These are phyloP conservation scores for Agonopterix alstromeriana DNA, from an alignment of 2,888 invertebrate genomes.

Conservation along the genomic window DNA sequence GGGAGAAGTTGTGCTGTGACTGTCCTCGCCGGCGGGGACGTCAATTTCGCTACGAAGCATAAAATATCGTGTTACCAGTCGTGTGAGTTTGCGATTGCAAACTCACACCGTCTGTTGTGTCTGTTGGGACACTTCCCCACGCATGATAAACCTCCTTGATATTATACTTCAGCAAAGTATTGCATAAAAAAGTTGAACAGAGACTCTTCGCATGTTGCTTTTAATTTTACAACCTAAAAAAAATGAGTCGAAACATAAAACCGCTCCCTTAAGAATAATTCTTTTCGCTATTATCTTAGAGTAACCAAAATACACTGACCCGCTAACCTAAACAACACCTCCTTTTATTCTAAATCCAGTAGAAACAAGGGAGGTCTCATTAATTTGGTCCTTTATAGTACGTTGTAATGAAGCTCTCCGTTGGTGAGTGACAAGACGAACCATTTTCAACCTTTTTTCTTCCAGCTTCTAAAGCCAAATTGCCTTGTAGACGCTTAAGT, in stretches of 20 bases:
- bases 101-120: too few relatives aligned
- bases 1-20: too few relatives aligned
- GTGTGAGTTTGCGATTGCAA: too few relatives aligned
- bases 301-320: conserved; percentile 17
- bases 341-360: background rate
- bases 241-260: conserved; percentile 19
- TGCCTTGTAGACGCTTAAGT: conserved; percentile 11
- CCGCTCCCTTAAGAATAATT: conserved; percentile 27
- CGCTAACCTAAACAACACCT: background rate
- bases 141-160: too few relatives aligned
- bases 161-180: too few relatives aligned
- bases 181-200: too few relatives aligned
- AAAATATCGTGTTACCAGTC: too few relatives aligned
- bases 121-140: too few relatives aligned
- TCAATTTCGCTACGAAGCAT: too few relatives aligned
- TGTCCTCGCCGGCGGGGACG: too few relatives aligned
- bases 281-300: conserved; percentile 27
- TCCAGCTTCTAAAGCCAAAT: conserved; percentile 13
- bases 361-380: background rate
- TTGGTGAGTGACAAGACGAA: conserved; percentile 12
- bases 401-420: conserved; percentile 6
- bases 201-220: too few relatives aligned
- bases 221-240: too few relatives aligned
- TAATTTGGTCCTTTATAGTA: background rate
- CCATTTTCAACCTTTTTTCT: conserved; percentile 20